phyloP scores from a whole-genome alignment of 2,797 vertebrate genomes.

The Rhadinocentrus ornatus region DNA sequence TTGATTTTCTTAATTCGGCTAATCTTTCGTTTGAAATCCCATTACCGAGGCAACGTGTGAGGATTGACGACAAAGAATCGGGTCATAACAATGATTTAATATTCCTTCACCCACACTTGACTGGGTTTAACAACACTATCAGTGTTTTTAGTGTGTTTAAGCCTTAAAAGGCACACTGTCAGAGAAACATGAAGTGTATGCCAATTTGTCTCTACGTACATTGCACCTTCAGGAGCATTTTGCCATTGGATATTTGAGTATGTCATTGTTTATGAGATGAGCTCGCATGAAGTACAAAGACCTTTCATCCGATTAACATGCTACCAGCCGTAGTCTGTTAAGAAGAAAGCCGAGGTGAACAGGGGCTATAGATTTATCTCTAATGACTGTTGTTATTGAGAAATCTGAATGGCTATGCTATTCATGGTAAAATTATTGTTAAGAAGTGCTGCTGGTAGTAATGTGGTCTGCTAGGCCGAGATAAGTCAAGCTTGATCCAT shows the following conservation, averaged over 20 bases:
- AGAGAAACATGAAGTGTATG: conserved; percentile 34
- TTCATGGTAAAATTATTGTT: conserved; percentile 8
- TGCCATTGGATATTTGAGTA: conserved; percentile 22
- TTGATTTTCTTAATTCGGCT: conserved; percentile 50
- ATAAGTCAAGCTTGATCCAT: background rate
- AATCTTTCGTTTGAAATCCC: conserved; percentile 38
- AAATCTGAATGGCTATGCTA: conserved; percentile 19
- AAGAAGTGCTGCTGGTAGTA: background rate
- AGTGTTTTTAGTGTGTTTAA: conserved; percentile 52
- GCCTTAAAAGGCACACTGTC: conserved; percentile 39
- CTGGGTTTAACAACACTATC: conserved; percentile 64
- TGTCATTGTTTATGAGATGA: conserved; percentile 51
- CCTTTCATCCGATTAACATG: conserved; percentile 33
- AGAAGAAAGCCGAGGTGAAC: conserved; percentile 33
- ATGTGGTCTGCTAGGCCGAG: background rate
- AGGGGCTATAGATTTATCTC: conserved; percentile 35
- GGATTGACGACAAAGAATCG: conserved; percentile 59
- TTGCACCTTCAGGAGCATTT: conserved; percentile 34
- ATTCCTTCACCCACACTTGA: conserved; percentile 58
- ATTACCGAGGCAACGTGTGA: conserved; percentile 38
- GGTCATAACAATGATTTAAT: conserved; percentile 57
- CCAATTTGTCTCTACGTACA: conserved; percentile 42
- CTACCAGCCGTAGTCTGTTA: conserved; percentile 19
- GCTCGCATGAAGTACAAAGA: conserved; percentile 17
- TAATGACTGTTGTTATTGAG: conserved; percentile 13